Percentiles rank a stretch among this genome's conserved stretches.
Evolutionary conservation across 2,113 vertebrate genomes (phyloP).

Genomic region (Mirounga angustirostris): DNA sequence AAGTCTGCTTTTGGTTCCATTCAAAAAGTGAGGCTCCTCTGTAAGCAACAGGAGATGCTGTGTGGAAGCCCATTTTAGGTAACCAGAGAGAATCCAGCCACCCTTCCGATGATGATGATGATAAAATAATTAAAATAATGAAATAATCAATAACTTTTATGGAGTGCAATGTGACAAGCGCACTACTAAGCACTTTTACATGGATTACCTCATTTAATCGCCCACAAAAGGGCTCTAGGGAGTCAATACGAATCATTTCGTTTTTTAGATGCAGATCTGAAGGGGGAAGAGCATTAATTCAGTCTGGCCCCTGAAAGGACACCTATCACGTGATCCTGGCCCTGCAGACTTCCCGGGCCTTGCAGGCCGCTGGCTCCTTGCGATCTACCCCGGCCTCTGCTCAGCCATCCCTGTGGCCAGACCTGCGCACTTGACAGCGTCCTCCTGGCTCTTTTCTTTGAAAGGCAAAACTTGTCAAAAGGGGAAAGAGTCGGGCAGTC

Average conservation of each 20-base stretch:
- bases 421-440: too few species aligned
- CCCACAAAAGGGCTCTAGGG: background rate
- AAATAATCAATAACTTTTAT: constrained; percentile 61
- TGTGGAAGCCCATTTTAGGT: background rate
- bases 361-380: accelerated
- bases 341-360: accelerated
- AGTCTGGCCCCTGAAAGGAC: accelerated
- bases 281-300: too few species aligned
- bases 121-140: constrained; percentile 59
- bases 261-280: background rate
- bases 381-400: background rate
- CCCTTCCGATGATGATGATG: background rate
- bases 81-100: background rate
- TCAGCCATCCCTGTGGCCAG: background rate
- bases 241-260: background rate
- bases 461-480: background rate
- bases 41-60: background rate
- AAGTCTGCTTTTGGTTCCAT: background rate
- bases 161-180: background rate
- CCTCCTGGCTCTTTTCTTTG: background rate
- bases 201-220: background rate
- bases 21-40: background rate
- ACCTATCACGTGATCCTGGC: accelerated
- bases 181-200: background rate
- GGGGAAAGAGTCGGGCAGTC: background rate